Evolutionary conservation across 2,888 invertebrate genomes (phyloP).

Genomic region (Linnaemya tessellans): DNA sequence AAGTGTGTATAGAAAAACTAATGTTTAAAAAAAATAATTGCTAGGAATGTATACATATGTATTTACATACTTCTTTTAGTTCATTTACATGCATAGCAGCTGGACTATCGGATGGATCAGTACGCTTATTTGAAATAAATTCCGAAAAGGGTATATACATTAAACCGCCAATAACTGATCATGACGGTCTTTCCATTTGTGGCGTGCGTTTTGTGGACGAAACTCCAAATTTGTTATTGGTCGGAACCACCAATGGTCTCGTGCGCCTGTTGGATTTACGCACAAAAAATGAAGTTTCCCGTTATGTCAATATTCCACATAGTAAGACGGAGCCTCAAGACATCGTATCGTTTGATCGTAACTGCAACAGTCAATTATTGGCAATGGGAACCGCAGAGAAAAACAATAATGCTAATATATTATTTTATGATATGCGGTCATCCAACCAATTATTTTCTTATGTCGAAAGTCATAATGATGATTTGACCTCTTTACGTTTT

Average conservation of each 20-base stretch:
- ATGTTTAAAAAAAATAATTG: not conserved
- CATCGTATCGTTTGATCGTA: slow-evolving; percentile 89
- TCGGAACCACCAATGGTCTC: slow-evolving; percentile 78
- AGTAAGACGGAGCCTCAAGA: slow-evolving; percentile 82
- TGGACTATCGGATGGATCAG: slow-evolving; percentile 84
- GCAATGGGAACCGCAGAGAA: slow-evolving; percentile 90
- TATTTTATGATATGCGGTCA: slow-evolving; percentile 91
- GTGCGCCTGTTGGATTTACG: slow-evolving; percentile 82
- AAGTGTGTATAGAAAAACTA: slow-evolving; percentile 82
- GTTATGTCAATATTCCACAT: slow-evolving; percentile 71
- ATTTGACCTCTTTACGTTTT: slow-evolving; percentile 90
- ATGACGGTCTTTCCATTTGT: slow-evolving; percentile 68
- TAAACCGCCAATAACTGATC: slow-evolving; percentile 26
- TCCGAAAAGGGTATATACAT: slow-evolving; percentile 80
- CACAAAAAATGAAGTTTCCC: slow-evolving; percentile 83
- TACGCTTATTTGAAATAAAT: slow-evolving; percentile 84
- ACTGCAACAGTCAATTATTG: slow-evolving; percentile 87
- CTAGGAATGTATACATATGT: not conserved
- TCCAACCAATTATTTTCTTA: slow-evolving; percentile 88
- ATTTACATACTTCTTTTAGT: slow-evolving; percentile 48
- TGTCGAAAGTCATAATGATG: slow-evolving; percentile 91
- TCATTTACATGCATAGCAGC: slow-evolving; percentile 83
- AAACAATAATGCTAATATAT: slow-evolving; percentile 88
- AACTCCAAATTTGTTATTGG: slow-evolving; percentile 76
- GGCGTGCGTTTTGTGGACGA: slow-evolving; percentile 81